Evolutionary conservation across 1,140 invertebrate species (phyloP), one percentile per base, ranked within the genome.

Genomic region (Ostrea denselamellosa): DNA sequence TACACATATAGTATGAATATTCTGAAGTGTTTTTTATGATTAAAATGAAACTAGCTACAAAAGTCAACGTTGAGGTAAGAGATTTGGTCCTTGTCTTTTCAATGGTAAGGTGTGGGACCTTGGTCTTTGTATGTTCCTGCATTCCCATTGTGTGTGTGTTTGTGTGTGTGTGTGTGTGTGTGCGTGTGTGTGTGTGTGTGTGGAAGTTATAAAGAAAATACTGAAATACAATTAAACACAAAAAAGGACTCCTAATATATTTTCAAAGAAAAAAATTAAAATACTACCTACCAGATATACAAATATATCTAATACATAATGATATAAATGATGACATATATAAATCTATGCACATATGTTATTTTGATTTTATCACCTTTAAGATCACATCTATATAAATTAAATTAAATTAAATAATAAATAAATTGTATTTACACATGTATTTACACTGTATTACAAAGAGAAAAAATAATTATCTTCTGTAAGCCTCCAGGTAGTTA

Each of bases 321-420:
- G 5, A 44, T 44, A n/a, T 5, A 44, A 2, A 44, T 44, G 34
- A n/a, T n/a, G 34, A 1, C 34, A 44, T 44, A 44, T 2, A 44
- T 44, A 44, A 44, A 44, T 44, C 34, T 44, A 19, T 62, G 56
- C 56, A 62, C n/a, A 19, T n/a, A 17, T 28, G 2, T 12, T 10
- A 77, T 77, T 77, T 77, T 77, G 68, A 77, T 77, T 77, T 34
- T 77, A 25, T 77, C 68, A 34, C 4, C 9, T 77, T 28, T 34
- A 77, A 22, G 25, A 28, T 77, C 25, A 77, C 25, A 28, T 77
- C 14, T 14, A 19, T 62, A 62, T n/a, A 28, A 14, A 17, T 28
- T 77, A 12, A 8, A 28, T 25, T n/a, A 28, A 14, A 17, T 28
- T 77, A 12, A 8, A 28, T 25, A 22, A n/a, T 8, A 77, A 77